Base-by-base conservation (phyloP, 1,140 invertebrate species). In the Chlorops oryzae region DNA sequence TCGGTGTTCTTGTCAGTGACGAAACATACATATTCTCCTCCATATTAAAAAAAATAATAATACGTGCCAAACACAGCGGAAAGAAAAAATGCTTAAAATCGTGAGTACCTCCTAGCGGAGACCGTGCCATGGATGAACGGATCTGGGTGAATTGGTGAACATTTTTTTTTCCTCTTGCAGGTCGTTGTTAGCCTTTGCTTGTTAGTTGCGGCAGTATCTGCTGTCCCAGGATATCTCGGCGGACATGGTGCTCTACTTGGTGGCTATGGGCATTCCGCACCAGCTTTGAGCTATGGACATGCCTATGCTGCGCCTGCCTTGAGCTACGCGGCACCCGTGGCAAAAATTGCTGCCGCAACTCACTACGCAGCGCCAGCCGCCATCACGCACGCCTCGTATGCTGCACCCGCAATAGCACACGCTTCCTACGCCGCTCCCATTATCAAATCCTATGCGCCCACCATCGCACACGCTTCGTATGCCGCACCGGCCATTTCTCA, bases 211-310 rank as follows among this genome's bases (percentile, higher is more conserved):
- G 62, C 63, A 42, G 65, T 47, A 54, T 51, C 54, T 42, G 69
- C 69, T 23, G 60, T 59, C 55, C 61, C 69, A 46, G 63, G 69
- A 46, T 65, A 63, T 9, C 45, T 70, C 45, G 63, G 62, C 24
- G 22, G 37, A 20, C 48, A 39, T 27, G 46, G 46, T 18, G 47
- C 12, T 39, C 51, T 56, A 38, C 46, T 52, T 12, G 49, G 41
- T 44, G 49, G 34, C 13, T 37, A 47, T 38, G 45, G n/a, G 45
- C 28, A 32, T 15, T n/a, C n/a, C n/a, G n/a, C n/a, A n/a, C n/a
- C n/a, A n/a, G n/a, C n/a, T n/a, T n/a, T n/a, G n/a, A n/a, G n/a
- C n/a, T n/a, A n/a, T n/a, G 58, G 58, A 55, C 47, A 54, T 1
- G 13, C 63, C 48, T 22, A 54, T 57, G 38, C 51, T 57, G 32